Base-by-base conservation (phyloP, 2,888 invertebrate species). In the Thumatha senex region DNA sequence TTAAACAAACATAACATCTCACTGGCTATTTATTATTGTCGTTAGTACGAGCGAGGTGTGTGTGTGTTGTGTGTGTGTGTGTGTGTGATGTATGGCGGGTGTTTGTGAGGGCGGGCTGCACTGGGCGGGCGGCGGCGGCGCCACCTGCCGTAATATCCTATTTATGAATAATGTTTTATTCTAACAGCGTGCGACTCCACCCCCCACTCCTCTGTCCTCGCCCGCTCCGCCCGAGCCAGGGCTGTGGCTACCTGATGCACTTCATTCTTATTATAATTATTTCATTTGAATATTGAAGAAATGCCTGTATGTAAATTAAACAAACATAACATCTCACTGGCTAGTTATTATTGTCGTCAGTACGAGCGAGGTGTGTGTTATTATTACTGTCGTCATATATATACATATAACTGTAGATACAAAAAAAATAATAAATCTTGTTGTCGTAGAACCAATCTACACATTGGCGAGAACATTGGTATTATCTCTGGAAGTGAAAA, bases 131-230 rank as follows among this genome's bases (percentile, higher is more conserved):
- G 48, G 48, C 15, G 41, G 45, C 46, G 50, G 53, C 65, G 70
- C 82, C 84, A 84, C 67, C 67, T 67, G 67, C 79, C 81, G 86
- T 89, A 89, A 89, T 89, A 86, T 86, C 84, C 89, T 89, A 88
- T 89, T 90, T 90, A 90, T 90, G 90, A 90, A 90, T 89, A 90
- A 90, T 89, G 89, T 90, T 90, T 89, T 89, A 89, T 90, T 89
- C 90, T 86, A 86, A 84, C 81, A 86, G 87, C 89, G 89, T 90
- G 83, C 89, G 86, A 76, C 79, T 76, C 75, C 74, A 68, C 63
- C 62, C 73, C 50, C 61, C 56, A 53, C 65, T 57, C 54, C 54
- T 49, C 48, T 49, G 10, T 1, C 46, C 46, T 43, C 45, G 41
- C 46, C 33, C 48, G 18, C 46, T 29, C 39, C 31, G 18, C 10